Evolutionary conservation across 2,888 invertebrate genomes (phyloP).

Genomic region (Neuroscelio doddi): DNA sequence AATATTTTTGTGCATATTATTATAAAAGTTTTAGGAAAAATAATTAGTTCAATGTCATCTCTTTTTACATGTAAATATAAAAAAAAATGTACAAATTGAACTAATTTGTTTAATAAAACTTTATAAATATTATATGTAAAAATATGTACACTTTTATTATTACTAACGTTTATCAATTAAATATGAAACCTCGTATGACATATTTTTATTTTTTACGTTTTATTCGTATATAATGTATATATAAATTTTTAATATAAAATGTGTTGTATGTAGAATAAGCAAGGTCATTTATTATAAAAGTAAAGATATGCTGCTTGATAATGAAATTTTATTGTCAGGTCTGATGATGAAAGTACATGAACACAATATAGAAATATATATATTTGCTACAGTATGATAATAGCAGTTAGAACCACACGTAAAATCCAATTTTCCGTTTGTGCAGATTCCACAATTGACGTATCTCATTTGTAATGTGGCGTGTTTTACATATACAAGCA

Average conservation of each 20-base stretch:
- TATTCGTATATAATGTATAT: too few relatives aligned
- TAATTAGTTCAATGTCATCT: too few relatives aligned
- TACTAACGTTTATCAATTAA: too few relatives aligned
- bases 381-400: slow-evolving; percentile 19
- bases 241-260: too few relatives aligned
- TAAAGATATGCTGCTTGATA: slow-evolving; percentile 10
- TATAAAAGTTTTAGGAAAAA: too few relatives aligned
- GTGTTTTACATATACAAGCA: slow-evolving; percentile 7
- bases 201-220: neutral
- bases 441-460: slow-evolving; percentile 15
- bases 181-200: too few relatives aligned
- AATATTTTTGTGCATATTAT: too few relatives aligned
- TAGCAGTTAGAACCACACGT: slow-evolving; percentile 14
- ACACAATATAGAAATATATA: slow-evolving; percentile 23
- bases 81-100: too few relatives aligned
- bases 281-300: slow-evolving; percentile 1
- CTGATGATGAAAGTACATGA: slow-evolving; percentile 10
- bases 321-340: slow-evolving; percentile 28
- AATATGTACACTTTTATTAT: too few relatives aligned
- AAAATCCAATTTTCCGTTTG: slow-evolving; percentile 12
- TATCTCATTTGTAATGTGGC: slow-evolving; percentile 13
- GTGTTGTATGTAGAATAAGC: slow-evolving; percentile 7
- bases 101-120: too few relatives aligned
- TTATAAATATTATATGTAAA: too few relatives aligned
- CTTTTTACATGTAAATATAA: too few relatives aligned